Evolutionary conservation across 2,888 invertebrate species (phyloP).

Genomic region (Saturnia japonica): DNA sequence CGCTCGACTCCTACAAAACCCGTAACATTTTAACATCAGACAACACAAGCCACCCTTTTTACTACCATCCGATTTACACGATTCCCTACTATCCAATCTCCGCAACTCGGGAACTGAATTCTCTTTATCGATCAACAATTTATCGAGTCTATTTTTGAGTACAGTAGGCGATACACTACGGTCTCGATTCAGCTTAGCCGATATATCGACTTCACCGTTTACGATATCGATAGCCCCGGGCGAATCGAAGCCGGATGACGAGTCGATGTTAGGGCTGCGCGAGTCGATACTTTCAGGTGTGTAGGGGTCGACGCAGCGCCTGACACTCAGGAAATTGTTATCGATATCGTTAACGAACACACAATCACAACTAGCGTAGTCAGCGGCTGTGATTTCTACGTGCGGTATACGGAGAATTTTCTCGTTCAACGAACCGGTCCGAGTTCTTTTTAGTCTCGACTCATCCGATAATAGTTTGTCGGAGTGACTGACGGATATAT

Average conservation of each 20-base stretch:
- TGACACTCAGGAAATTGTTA: constrained; percentile 66
- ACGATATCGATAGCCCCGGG: constrained; percentile 56
- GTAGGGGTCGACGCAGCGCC: constrained; percentile 85
- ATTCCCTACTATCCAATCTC: constrained; percentile 66
- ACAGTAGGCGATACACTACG: constrained; percentile 84
- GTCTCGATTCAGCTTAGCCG: constrained; percentile 53
- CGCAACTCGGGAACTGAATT: constrained; percentile 54
- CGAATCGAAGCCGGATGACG: constrained; percentile 53
- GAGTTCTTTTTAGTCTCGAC: constrained; percentile 44
- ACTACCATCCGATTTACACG: constrained; percentile 64
- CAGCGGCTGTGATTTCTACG: constrained; percentile 79
- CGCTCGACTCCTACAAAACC: constrained; percentile 67
- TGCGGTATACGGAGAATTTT: constrained; percentile 61
- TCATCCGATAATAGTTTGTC: constrained; percentile 43
- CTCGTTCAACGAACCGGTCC: constrained; percentile 67
- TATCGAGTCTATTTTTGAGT: constrained; percentile 83
- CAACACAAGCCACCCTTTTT: constrained; percentile 64
- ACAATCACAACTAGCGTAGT: constrained; percentile 62
- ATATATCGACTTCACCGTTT: constrained; percentile 44
- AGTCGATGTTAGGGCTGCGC: constrained; percentile 84
- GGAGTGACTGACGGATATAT: constrained; percentile 37
- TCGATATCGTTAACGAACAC: constrained; percentile 82
- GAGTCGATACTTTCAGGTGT: constrained; percentile 92
- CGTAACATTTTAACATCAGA: constrained; percentile 69
- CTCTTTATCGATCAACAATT: constrained; percentile 55